Evolutionary conservation across 2,888 invertebrate species (phyloP).

Genomic region (Drosophila peninsularis): DNA sequence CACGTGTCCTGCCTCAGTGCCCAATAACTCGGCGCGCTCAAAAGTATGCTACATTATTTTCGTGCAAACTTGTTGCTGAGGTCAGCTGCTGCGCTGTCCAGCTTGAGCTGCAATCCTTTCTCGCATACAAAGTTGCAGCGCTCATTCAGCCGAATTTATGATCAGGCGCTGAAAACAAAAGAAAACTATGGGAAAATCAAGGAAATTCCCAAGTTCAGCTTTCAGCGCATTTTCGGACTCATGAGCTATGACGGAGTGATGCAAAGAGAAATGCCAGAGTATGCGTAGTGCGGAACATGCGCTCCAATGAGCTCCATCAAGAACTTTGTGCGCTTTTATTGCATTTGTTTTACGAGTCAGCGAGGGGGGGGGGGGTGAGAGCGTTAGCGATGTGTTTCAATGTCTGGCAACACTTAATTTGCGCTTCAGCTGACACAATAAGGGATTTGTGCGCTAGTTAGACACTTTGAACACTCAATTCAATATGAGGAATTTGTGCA

Average conservation of each 20-base stretch:
- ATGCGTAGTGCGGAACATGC: not conserved
- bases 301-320: not conserved
- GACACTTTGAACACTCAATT: not conserved
- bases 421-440: not conserved
- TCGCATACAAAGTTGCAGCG: slow-evolving; percentile 21
- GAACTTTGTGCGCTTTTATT: slow-evolving; percentile 3
- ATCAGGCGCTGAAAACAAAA: not conserved
- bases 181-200: not conserved
- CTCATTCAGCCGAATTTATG: slow-evolving; percentile 19
- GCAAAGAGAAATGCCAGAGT: not conserved
- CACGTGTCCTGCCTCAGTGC: not conserved
- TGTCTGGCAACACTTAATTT: not conserved
- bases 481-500: too few species aligned
- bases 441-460: not conserved
- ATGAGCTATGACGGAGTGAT: not conserved
- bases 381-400: not conserved
- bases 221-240: not conserved
- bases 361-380: not conserved
- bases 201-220: not conserved
- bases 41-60: slow-evolving; percentile 43
- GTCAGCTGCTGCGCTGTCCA: too few species aligned
- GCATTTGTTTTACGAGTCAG: not conserved
- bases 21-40: slow-evolving; percentile 3
- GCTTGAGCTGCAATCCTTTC: not conserved
- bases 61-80: not conserved